A percentile compares a stretch with the other conserved stretches of the same genome.
Evolutionary conservation across 2,888 invertebrate species (phyloP).

Genomic region (Drosophila emarginata): DNA sequence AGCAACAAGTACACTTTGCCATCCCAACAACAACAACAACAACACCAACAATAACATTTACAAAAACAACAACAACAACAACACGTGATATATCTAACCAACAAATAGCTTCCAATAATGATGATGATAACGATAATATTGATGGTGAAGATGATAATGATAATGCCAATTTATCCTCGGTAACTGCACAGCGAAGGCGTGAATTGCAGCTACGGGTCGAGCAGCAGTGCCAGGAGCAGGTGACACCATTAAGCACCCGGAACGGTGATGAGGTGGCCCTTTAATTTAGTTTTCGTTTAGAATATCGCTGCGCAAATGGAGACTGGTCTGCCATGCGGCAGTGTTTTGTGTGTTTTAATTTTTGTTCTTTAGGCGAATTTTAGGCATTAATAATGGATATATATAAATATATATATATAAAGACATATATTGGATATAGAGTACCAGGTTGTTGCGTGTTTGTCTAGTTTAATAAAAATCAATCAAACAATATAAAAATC

Average conservation of each 20-base stretch:
- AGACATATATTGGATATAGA: not conserved
- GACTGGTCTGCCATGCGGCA: slow-evolving; percentile 49
- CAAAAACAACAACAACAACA: slow-evolving; percentile 51
- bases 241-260: slow-evolving; percentile 56
- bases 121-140: not conserved
- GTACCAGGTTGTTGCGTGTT: slow-evolving; percentile 21
- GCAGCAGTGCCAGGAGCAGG: slow-evolving; percentile 66
- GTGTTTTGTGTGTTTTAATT: slow-evolving; percentile 39
- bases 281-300: slow-evolving; percentile 50
- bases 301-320: slow-evolving; percentile 36
- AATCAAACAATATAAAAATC: slow-evolving; percentile 32
- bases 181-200: slow-evolving; percentile 73
- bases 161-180: slow-evolving; percentile 37
- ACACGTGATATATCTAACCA: slow-evolving; percentile 70
- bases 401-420: not conserved
- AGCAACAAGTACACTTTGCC: slow-evolving; percentile 50
- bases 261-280: slow-evolving; percentile 79
- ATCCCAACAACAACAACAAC: slow-evolving; percentile 22
- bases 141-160: slow-evolving; percentile 19
- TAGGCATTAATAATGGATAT: slow-evolving; percentile 30
- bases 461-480: slow-evolving; percentile 57
- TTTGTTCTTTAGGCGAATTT: slow-evolving; percentile 44
- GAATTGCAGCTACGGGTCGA: slow-evolving; percentile 72
- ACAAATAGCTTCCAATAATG: slow-evolving; percentile 53
- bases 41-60: slow-evolving; percentile 21